A percentile compares a stretch with the other conserved stretches of the same genome.
These are phyloP conservation scores for Leptinotarsa tumamoca DNA, from an alignment of 2,888 invertebrate species.

Conservation along the genomic window DNA sequence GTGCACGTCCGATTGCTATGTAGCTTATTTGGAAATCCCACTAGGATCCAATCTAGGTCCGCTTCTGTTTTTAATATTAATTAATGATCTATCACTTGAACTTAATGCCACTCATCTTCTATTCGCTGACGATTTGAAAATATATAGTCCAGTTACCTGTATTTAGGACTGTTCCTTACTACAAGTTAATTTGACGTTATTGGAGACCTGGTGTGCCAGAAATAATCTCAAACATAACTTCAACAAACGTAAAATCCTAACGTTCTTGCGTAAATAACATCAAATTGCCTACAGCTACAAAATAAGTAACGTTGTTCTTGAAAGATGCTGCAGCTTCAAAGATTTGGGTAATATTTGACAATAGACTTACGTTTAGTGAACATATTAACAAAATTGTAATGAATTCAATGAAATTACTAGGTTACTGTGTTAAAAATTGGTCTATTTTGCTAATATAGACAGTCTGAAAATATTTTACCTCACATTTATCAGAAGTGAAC, in stretches of 20 bases:
- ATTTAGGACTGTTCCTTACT: not conserved
- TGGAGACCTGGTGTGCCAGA: not conserved
- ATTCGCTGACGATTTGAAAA: slow-evolving; percentile 11
- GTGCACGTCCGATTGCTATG: not conserved
- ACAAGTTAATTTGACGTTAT: not conserved
- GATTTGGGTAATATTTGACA: slow-evolving; percentile 2
- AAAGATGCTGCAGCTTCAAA: not conserved
- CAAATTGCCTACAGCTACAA: not conserved
- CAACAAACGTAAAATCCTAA: not conserved
- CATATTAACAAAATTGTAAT: slow-evolving; percentile 1
- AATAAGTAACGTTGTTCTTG: not conserved
- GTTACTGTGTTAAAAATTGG: not conserved
- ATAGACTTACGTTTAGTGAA: not conserved
- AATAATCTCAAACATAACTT: not conserved
- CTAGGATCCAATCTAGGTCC: slow-evolving; percentile 4
- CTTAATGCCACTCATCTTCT: slow-evolving; percentile 3
- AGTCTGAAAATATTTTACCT: not conserved
- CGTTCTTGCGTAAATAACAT: slow-evolving; percentile 1
- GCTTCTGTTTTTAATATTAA: not conserved
- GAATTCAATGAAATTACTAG: not conserved
- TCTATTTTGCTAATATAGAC: not conserved
- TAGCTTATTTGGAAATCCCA: not conserved
- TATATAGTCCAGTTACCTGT: not conserved
- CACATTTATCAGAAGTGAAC: not conserved
- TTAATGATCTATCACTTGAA: slow-evolving; percentile 7